phyloP scores from a whole-genome alignment of 2,113 vertebrate genomes.

The Laticauda colubrina region DNA sequence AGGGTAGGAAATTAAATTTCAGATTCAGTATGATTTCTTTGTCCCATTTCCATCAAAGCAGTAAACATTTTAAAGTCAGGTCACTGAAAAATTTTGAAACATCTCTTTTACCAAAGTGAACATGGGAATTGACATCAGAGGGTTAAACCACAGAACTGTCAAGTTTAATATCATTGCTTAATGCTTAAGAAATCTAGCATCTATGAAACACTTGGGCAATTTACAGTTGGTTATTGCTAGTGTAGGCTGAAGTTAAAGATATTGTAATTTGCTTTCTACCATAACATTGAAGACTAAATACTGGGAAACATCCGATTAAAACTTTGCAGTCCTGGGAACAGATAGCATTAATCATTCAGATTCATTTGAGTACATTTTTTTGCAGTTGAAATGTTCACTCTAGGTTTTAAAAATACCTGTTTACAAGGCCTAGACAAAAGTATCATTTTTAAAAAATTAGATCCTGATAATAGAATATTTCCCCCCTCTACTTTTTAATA shows the following conservation, averaged over 20 bases:
- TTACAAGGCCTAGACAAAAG: neutral
- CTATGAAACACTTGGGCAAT: neutral
- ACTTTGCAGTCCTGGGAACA: neutral
- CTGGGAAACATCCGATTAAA: neutral
- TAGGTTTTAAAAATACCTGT: neutral
- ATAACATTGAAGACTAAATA: neutral
- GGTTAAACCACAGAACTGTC: neutral
- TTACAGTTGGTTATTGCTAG: neutral
- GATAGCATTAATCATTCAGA: neutral
- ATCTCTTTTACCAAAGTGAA: neutral
- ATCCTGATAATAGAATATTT: neutral
- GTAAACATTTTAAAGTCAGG: neutral
- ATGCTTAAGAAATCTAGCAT: slow-evolving; percentile 36
- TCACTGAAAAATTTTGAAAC: neutral
- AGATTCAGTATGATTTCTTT: neutral
- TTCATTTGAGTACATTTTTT: neutral
- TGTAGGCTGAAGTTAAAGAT: neutral
- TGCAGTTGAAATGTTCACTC: neutral
- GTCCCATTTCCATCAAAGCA: neutral
- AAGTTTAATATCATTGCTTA: neutral
- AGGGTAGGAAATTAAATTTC: too few species aligned
- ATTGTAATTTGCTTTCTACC: slow-evolving; percentile 15
- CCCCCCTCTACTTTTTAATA: neutral
- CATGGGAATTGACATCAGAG: neutral
- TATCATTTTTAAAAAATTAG: neutral